phyloP scores from a whole-genome alignment of 2,797 vertebrate species.

The Chanos chanos region DNA sequence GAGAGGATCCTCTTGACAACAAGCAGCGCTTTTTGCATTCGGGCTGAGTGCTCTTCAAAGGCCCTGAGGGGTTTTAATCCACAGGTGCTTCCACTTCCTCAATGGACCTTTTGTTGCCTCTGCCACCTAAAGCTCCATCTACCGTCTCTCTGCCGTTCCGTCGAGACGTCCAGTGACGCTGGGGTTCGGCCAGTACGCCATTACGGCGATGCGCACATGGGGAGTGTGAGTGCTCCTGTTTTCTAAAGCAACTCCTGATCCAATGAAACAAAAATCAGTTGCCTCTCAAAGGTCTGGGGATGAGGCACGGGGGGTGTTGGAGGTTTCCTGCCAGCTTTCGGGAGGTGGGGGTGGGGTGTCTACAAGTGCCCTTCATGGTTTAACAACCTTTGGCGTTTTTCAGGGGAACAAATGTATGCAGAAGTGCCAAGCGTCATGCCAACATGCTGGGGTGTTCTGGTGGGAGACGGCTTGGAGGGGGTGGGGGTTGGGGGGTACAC shows the following conservation, averaged over 20 bases:
- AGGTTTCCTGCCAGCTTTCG: too few species aligned
- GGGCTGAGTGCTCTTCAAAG: constrained; percentile 14
- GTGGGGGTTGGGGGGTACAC: too few species aligned
- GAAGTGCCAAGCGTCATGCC: background rate
- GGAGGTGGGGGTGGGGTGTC: too few species aligned
- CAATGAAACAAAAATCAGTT: too few species aligned
- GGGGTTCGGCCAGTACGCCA: background rate
- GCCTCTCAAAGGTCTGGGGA: too few species aligned
- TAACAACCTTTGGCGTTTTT: constrained; percentile 8
- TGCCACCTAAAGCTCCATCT: background rate
- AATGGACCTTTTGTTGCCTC: constrained; percentile 10
- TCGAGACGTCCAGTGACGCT: background rate
- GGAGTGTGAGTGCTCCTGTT: too few species aligned
- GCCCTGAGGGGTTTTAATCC: constrained; percentile 22
- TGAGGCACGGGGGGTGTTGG: too few species aligned
- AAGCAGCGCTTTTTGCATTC: constrained; percentile 18
- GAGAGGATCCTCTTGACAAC: constrained; percentile 19
- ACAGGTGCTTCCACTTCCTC: constrained; percentile 21
- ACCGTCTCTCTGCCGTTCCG: background rate
- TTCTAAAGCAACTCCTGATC: too few species aligned
- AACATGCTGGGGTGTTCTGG: background rate
- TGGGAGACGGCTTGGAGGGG: too few species aligned
- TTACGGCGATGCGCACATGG: too few species aligned
- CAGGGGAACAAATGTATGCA: constrained; percentile 4
- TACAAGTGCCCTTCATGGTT: constrained; percentile 6